Percentiles rank a stretch among this genome's conserved stretches.
Conservation (phyloP, 2,113 vertebrate species). For the Cephalopholis sonnerati region DNA sequence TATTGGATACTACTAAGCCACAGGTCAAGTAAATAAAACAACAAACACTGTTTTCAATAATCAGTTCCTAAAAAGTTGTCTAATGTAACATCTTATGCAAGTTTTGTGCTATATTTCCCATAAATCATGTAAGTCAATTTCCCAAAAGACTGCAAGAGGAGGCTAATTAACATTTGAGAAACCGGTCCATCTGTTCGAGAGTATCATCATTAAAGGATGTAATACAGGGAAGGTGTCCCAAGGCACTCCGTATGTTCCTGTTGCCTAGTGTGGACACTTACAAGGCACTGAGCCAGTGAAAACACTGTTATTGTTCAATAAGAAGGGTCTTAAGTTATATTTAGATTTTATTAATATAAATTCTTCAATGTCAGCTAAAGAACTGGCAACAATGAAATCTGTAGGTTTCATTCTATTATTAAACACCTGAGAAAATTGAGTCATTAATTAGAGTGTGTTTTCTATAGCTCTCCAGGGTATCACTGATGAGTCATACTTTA, state of each 20-base stretch:
- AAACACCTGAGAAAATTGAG: conserved; percentile 15
- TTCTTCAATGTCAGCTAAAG: background rate
- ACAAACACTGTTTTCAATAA: no score
- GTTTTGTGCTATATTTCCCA: background rate
- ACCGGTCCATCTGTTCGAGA: conserved; percentile 36
- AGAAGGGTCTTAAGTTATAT: background rate
- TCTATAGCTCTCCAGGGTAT: background rate
- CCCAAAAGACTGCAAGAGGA: conserved; percentile 18
- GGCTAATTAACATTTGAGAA: conserved; percentile 54
- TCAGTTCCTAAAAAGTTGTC: no score
- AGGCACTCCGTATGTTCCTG: conserved; percentile 45
- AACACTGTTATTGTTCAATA: conserved; percentile 8
- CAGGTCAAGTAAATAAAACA: no score
- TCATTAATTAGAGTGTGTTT: conserved; percentile 6
- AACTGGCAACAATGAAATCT: background rate
- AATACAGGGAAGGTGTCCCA: conserved; percentile 37
- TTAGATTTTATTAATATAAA: conserved; percentile 10
- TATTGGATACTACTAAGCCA: no score
- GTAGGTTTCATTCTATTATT: background rate
- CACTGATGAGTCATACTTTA: conserved; percentile 7
- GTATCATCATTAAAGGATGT: conserved; percentile 32
- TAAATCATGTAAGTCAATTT: conserved; percentile 28
- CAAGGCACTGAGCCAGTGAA: conserved; percentile 3
- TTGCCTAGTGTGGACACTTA: background rate
- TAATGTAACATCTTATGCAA: no score